These are phyloP conservation scores for Megatriorchis doriae DNA, from an alignment of 2,113 vertebrate species.

Conservation along the genomic window DNA sequence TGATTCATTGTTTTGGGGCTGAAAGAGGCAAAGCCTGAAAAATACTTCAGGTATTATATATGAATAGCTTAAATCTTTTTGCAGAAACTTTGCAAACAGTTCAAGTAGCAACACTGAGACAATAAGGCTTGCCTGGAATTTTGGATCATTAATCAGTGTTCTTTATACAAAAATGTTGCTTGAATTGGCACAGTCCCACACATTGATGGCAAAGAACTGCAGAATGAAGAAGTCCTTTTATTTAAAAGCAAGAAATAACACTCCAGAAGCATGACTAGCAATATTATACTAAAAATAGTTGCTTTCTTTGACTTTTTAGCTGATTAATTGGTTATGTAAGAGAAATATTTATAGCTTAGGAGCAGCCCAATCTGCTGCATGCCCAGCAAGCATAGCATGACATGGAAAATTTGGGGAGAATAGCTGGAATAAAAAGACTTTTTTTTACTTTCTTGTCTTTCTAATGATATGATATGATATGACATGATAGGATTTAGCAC, in stretches of 20 bases:
- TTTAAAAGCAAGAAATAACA: constrained; percentile 46
- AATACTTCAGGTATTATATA: not conserved
- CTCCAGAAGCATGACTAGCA: constrained; percentile 47
- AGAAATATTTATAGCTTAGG: constrained; percentile 43
- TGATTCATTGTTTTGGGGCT: not conserved
- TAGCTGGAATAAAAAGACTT: not conserved
- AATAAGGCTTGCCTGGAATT: constrained; percentile 36
- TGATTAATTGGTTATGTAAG: constrained; percentile 63
- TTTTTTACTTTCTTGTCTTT: not conserved
- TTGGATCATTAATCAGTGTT: constrained; percentile 36
- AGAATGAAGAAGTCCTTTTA: constrained; percentile 36
- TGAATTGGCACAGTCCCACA: constrained; percentile 48
- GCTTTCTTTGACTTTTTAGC: constrained; percentile 50
- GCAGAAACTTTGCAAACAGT: not conserved
- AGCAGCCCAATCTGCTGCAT: not conserved
- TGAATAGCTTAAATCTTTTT: constrained; percentile 7
- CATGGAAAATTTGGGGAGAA: not conserved
- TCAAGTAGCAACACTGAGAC: not conserved
- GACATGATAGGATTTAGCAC: not conserved
- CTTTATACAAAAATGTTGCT: constrained; percentile 43
- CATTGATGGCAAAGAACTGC: constrained; percentile 39
- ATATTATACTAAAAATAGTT: constrained; percentile 55
- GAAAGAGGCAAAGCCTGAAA: not conserved
- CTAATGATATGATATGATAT: not conserved
- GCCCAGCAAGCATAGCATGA: constrained; percentile 10